Percentiles rank a stretch among this genome's conserved stretches.
phyloP scores from a whole-genome alignment of 2,888 invertebrate genomes.

The Orthonevra nobilis region DNA sequence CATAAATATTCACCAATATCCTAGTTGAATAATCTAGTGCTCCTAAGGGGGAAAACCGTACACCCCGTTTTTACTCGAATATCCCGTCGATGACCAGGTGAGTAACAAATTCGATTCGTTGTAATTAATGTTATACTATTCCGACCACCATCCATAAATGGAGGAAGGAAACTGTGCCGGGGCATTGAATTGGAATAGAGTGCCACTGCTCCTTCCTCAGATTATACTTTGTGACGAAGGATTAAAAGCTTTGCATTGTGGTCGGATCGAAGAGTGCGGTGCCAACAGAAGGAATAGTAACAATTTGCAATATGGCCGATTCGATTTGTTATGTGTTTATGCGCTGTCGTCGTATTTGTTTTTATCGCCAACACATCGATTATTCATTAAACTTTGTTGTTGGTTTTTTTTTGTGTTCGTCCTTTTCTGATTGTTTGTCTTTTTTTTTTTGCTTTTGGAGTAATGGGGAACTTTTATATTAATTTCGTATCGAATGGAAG shows the following conservation, averaged over 20 bases:
- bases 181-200: conserved; percentile 1
- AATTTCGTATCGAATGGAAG: not conserved
- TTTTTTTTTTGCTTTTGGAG: not conserved
- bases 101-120: conserved; percentile 68
- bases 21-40: too few species aligned
- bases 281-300: not conserved
- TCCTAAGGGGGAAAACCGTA: not conserved
- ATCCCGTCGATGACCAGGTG: conserved; percentile 68
- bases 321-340: conserved; percentile 39
- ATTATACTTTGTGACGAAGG: conserved; percentile 60
- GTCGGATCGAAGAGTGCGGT: conserved; percentile 21
- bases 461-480: conserved; percentile 21
- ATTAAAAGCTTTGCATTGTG: conserved; percentile 66
- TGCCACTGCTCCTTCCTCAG: conserved; percentile 14
- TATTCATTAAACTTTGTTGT: conserved; percentile 32
- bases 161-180: conserved; percentile 12
- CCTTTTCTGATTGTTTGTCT: too few species aligned
- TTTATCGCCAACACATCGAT: conserved; percentile 31
- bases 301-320: not conserved
- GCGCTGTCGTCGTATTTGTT: conserved; percentile 16
- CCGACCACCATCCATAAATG: conserved; percentile 53
- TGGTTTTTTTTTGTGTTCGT: not conserved
- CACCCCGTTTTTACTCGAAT: conserved; percentile 4
- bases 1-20: conserved; percentile 65
- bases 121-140: conserved; percentile 68